These are phyloP conservation scores for Hippocampus guttulatus DNA, from an alignment of 2,113 vertebrate genomes.

Conservation along the genomic window DNA sequence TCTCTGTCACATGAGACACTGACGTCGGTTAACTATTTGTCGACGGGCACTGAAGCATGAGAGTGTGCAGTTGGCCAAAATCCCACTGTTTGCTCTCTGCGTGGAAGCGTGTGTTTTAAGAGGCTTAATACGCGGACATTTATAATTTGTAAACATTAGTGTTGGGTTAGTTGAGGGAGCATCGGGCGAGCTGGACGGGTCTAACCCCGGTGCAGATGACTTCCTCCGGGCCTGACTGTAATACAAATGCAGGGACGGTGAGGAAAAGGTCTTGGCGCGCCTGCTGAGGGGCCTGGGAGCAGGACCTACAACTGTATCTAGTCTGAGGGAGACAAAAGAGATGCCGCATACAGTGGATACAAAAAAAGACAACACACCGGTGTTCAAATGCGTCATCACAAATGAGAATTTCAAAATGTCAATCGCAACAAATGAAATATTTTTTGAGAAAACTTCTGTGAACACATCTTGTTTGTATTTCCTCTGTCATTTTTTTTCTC, in stretches of 20 bases:
- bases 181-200: slow-evolving; percentile 19
- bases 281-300: slow-evolving; percentile 62
- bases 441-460: no score
- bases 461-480: no score
- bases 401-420: background rate
- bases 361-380: background rate
- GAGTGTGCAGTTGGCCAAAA: no score
- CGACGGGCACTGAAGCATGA: no score
- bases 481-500: no score
- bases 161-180: slow-evolving; percentile 12
- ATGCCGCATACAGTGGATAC: slow-evolving; percentile 14
- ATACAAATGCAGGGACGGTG: slow-evolving; percentile 73
- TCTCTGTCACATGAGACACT: no score
- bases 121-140: background rate
- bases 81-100: no score
- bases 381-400: background rate
- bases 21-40: no score
- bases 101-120: no score
- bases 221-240: slow-evolving; percentile 72
- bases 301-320: slow-evolving; percentile 75
- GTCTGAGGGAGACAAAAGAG: slow-evolving; percentile 61
- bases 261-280: slow-evolving; percentile 71
- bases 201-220: slow-evolving; percentile 66
- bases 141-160: background rate
- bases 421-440: no score